These are phyloP conservation scores for Ceratotherium simum DNA, from an alignment of 2,113 vertebrate species.

Conservation along the genomic window DNA sequence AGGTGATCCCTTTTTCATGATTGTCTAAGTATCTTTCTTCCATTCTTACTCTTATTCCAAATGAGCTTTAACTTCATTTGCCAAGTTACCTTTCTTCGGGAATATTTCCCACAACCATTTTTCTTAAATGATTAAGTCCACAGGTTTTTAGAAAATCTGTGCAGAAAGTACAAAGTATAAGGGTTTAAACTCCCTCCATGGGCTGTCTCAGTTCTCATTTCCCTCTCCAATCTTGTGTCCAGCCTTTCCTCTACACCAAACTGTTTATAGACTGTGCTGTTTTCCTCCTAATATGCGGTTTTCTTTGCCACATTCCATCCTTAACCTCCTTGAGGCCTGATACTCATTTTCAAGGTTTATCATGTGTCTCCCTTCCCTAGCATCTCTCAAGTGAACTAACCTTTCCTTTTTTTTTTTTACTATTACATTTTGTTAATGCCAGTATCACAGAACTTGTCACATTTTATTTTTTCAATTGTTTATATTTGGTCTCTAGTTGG, in stretches of 20 bases:
- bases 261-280: background rate
- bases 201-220: background rate
- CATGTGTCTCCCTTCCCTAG: background rate
- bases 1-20: background rate
- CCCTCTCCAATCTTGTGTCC: background rate
- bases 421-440: background rate
- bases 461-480: conserved; percentile 14
- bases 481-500: background rate
- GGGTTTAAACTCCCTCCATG: background rate
- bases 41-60: background rate
- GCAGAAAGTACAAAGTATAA: background rate
- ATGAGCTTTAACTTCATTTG: background rate
- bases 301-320: background rate
- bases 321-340: background rate
- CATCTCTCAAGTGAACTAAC: background rate
- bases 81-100: background rate
- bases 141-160: background rate
- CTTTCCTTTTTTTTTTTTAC: background rate
- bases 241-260: background rate
- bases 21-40: background rate
- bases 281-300: background rate
- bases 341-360: background rate
- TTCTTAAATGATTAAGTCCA: background rate
- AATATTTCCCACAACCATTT: background rate
- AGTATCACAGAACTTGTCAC: background rate